Evolutionary conservation across 2,797 vertebrate genomes (phyloP).

Genomic region (Phataginus tricuspis): DNA sequence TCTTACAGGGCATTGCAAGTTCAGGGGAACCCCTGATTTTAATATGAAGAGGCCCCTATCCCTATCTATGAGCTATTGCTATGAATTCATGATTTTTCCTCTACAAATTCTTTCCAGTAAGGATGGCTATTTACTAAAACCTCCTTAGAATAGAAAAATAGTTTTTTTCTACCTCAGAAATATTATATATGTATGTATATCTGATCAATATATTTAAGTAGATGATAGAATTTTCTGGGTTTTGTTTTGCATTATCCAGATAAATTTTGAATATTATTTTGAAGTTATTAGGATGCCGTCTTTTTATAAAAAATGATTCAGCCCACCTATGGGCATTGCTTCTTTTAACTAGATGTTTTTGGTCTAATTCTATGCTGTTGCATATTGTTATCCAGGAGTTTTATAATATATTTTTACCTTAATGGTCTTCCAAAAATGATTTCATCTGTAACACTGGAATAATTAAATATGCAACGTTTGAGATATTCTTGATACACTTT

Average conservation of each 20-base stretch:
- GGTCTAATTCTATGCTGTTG: background rate
- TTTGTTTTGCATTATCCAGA: too few species aligned
- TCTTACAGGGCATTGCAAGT: fast-evolving
- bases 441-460: background rate
- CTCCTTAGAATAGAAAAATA: background rate
- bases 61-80: background rate
- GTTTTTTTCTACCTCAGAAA: too few species aligned
- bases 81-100: background rate
- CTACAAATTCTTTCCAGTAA: background rate
- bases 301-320: background rate
- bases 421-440: background rate
- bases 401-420: background rate
- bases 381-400: background rate
- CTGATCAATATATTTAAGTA: too few species aligned
- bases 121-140: fast-evolving
- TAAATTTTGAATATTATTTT: background rate
- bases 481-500: background rate
- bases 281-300: too few species aligned
- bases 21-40: background rate
- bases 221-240: background rate
- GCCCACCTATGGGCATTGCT: fast-evolving
- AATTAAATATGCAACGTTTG: background rate
- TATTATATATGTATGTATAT: too few species aligned
- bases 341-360: background rate
- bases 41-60: fast-evolving